phyloP scores from a whole-genome alignment of 2,888 invertebrate species.

The Xestia sexstrigata region DNA sequence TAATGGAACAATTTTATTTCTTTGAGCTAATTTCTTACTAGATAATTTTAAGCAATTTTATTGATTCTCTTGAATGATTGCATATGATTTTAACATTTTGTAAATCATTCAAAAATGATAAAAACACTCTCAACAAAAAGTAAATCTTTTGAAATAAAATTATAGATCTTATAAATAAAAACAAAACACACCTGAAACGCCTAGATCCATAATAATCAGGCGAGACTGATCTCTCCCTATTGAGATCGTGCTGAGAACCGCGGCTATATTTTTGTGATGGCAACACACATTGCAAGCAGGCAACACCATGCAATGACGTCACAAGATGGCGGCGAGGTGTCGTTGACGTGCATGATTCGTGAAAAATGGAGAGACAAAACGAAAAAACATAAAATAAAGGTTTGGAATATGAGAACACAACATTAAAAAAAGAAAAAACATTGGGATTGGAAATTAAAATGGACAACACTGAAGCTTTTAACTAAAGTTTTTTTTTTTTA shows the following conservation, averaged over 20 bases:
- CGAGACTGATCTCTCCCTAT: constrained; percentile 92
- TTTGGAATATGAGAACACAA: constrained; percentile 70
- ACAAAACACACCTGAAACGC: constrained; percentile 93
- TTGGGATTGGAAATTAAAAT: constrained; percentile 1
- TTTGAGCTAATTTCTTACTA: too few species aligned
- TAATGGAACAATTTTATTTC: background rate
- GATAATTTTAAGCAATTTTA: background rate
- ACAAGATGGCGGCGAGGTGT: constrained; percentile 81
- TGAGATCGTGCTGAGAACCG: constrained; percentile 94
- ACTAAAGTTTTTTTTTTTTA: constrained; percentile 23
- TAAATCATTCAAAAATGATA: constrained; percentile 8
- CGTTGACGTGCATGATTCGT: constrained; percentile 73
- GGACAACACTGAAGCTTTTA: constrained; percentile 24
- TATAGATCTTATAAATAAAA: constrained; percentile 17
- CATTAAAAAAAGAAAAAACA: constrained; percentile 30
- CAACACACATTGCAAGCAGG: constrained; percentile 72
- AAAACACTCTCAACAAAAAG: constrained; percentile 16
- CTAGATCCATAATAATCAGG: constrained; percentile 93
- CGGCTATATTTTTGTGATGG: constrained; percentile 87
- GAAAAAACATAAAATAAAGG: constrained; percentile 66
- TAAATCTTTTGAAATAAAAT: background rate
- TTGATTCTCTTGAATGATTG: background rate
- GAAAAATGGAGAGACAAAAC: constrained; percentile 72
- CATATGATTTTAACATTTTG: background rate
- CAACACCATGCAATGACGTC: constrained; percentile 88